Base-by-base conservation (phyloP, 2,888 invertebrate species). In the Drosophila merina region DNA sequence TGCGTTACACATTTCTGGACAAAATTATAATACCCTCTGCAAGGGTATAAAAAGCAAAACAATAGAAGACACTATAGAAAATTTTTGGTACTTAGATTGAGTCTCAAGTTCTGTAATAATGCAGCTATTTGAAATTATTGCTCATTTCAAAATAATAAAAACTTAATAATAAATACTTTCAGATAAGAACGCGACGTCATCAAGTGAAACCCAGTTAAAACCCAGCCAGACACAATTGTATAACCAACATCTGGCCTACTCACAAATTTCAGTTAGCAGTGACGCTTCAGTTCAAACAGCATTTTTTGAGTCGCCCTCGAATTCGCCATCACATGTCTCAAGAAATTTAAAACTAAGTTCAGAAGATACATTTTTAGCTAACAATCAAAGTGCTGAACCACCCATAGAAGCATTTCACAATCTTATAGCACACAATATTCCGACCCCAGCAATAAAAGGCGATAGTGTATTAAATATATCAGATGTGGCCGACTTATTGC, bases 401-500 rank as follows among this genome's bases (percentile, higher is more conserved):
- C 62, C 86, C 1, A 84, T 70, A n/a, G 72, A 64, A 26, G 83
- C 87, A 5, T 77, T 77, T 1, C 76, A 77, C 25, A 36, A 5
- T n/a, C n/a, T 36, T 12, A 6, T n/a, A 36, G 12, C n/a, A n/a
- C 5, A 6, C n/a, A n/a, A n/a, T 4, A 83, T 87, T 69, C 79
- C 85, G 20, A 83, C 89, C 9, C 88, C 89, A 47, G 85, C 88
- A 31, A 90, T 89, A 86, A 89, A 86, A 64, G 84, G 88, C 44
- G 91, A 91, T 55, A 89, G 89, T 50, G 87, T 89, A 4, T 75
- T 92, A 3, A 91, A 91, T 75, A 91, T 92, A 63, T 91, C 86
- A 6, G 96, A 96, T 92, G 97, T 98, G 84, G 96, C 96, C 44
- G 97, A 97, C 91, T 93, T 97, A 77, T 93, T 98, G 66, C 95